phyloP scores from a whole-genome alignment of 2,113 vertebrate genomes.

The Grammatotria lemairii region DNA sequence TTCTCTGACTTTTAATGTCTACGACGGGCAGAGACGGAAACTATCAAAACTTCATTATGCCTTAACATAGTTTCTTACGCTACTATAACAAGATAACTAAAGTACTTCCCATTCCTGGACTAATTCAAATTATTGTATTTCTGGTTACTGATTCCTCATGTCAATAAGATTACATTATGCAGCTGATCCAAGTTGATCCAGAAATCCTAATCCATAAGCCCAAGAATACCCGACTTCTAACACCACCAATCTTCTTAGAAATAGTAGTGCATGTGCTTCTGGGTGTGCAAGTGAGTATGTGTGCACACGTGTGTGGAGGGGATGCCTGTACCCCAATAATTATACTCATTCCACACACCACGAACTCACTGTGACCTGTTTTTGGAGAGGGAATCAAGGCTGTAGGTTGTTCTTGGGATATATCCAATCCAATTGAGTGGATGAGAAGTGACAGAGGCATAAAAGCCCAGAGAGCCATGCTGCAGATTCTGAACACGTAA shows the following conservation, averaged over 20 bases:
- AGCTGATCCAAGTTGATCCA: conserved; percentile 59
- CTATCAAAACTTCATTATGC: background rate
- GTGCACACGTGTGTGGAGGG: background rate
- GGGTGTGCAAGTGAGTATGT: background rate
- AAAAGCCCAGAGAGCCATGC: conserved; percentile 63
- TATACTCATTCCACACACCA: conserved; percentile 62
- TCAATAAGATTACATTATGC: conserved; percentile 62
- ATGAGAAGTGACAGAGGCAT: conserved; percentile 71
- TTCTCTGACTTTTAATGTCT: background rate
- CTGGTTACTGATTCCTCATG: conserved; percentile 46
- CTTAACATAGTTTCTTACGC: background rate
- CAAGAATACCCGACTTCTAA: conserved; percentile 34
- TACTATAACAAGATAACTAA: conserved; percentile 24
- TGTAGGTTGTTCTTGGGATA: conserved; percentile 70
- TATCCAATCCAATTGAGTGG: conserved; percentile 65
- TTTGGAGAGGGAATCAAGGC: conserved; percentile 51
- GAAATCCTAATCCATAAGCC: conserved; percentile 56
- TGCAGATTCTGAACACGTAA: conserved; percentile 70
- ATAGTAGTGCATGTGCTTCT: background rate
- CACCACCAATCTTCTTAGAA: conserved; percentile 52
- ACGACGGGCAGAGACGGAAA: background rate
- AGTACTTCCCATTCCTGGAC: background rate
- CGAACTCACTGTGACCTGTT: conserved; percentile 68
- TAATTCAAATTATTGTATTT: conserved; percentile 53
- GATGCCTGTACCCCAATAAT: conserved; percentile 60